Percentiles rank a stretch among this genome's conserved stretches.
Evolutionary conservation across 1,140 invertebrate species (phyloP).

Genomic region (Panulirus ornatus): DNA sequence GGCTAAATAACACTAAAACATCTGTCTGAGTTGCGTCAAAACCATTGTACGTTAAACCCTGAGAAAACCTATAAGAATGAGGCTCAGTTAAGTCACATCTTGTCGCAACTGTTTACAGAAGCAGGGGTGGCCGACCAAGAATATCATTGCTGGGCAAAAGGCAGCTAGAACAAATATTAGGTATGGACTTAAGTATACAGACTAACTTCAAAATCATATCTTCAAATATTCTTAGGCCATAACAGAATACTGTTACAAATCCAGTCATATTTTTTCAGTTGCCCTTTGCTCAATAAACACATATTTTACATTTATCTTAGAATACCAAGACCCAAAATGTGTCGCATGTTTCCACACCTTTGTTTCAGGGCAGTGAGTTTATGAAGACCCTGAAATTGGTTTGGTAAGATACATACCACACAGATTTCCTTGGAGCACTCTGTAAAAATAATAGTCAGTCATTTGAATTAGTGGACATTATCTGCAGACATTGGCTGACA

Average conservation of each 20-base stretch:
- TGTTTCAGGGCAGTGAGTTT: not conserved
- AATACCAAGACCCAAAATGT: not conserved
- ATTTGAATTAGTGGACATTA: slow-evolving; percentile 1
- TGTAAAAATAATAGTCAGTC: slow-evolving; percentile 2
- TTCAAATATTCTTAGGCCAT: not conserved
- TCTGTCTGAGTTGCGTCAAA: slow-evolving; percentile 55
- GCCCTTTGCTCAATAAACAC: not conserved
- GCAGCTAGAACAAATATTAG: not conserved
- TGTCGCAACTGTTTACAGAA: slow-evolving; percentile 57
- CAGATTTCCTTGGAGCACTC: not conserved
- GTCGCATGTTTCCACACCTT: not conserved
- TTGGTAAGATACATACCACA: not conserved
- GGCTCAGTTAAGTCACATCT: slow-evolving; percentile 59
- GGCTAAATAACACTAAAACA: slow-evolving; percentile 55
- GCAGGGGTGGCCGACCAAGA: slow-evolving; percentile 24
- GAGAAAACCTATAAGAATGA: slow-evolving; percentile 60
- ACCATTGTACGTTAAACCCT: slow-evolving; percentile 59
- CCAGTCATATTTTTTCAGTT: not conserved
- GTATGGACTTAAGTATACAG: not conserved
- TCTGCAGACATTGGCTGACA: not conserved
- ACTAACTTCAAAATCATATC: not conserved
- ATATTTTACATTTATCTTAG: slow-evolving; percentile 16
- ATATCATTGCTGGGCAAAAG: slow-evolving; percentile 32
- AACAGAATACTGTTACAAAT: not conserved
- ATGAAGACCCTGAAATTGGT: not conserved